Evolutionary conservation across 2,888 invertebrate genomes (phyloP).

Genomic region (Buathra laborator): DNA sequence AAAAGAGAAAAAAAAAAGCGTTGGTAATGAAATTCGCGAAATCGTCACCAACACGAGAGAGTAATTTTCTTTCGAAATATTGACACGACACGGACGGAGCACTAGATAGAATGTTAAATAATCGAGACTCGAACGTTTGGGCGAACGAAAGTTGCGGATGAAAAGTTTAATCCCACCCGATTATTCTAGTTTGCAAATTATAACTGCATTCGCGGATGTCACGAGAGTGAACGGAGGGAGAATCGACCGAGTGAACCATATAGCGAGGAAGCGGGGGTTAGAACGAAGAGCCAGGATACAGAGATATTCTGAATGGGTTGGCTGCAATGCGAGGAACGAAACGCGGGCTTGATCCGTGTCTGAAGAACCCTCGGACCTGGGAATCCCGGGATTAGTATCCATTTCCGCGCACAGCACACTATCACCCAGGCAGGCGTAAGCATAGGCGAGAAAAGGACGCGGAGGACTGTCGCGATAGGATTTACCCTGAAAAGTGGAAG

Average conservation of each 20-base stretch:
- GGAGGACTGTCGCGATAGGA: conserved; percentile 73
- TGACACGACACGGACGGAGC: background rate
- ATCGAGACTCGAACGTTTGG: background rate
- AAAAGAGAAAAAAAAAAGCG: too few relatives aligned
- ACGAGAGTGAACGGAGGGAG: background rate
- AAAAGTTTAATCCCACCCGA: conserved; percentile 23
- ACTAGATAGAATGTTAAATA: background rate
- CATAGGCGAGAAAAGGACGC: conserved; percentile 50
- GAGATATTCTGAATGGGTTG: conserved; percentile 36
- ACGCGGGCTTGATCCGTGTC: conserved; percentile 67
- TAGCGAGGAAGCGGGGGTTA: background rate
- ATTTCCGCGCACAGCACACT: conserved; percentile 71
- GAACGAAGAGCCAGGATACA: conserved; percentile 10
- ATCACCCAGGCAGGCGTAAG: conserved; percentile 28
- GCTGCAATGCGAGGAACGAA: conserved; percentile 59
- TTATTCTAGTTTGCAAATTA: conserved; percentile 36
- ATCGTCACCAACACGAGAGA: too few relatives aligned
- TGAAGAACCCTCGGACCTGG: conserved; percentile 72
- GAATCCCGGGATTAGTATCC: conserved; percentile 80
- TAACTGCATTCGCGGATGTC: conserved; percentile 8
- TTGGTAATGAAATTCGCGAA: too few relatives aligned
- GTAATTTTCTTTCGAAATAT: background rate
- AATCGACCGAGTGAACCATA: conserved; percentile 26
- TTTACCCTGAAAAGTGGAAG: conserved; percentile 75
- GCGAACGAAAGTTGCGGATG: background rate